These are phyloP conservation scores for Prunella fulvescens DNA, from an alignment of 2,113 vertebrate genomes.

Conservation along the genomic window DNA sequence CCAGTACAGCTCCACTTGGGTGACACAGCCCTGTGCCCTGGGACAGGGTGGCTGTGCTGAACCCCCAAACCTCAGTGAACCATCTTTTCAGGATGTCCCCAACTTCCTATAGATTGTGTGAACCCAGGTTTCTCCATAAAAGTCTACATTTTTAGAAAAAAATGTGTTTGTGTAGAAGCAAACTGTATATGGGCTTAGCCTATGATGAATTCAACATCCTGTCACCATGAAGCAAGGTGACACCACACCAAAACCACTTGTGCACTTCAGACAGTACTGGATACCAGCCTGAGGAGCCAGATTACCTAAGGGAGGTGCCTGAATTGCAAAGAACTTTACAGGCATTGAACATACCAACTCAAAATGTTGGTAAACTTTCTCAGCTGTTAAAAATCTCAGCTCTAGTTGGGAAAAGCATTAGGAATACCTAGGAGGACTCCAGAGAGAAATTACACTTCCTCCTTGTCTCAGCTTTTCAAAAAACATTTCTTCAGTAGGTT, in stretches of 20 bases:
- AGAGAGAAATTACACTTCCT: not conserved
- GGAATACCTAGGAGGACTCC: not conserved
- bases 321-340: not conserved
- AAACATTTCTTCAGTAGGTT: not conserved
- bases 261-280: not conserved
- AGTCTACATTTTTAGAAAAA: not conserved
- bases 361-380: not conserved
- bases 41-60: not conserved
- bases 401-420: not conserved
- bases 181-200: not conserved
- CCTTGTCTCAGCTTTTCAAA: not conserved
- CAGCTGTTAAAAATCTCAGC: not conserved
- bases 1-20: not conserved
- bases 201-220: fast-evolving
- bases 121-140: not conserved
- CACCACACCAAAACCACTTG: not conserved
- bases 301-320: not conserved
- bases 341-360: not conserved
- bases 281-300: not conserved
- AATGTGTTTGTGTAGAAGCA: not conserved
- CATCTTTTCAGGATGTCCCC: not conserved
- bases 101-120: not conserved
- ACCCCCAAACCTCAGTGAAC: not conserved
- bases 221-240: not conserved
- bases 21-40: not conserved